A percentile compares a stretch with the other conserved stretches of the same genome.
Conservation (phyloP, 2,888 invertebrate genomes). For the Tenodera sinensis region DNA sequence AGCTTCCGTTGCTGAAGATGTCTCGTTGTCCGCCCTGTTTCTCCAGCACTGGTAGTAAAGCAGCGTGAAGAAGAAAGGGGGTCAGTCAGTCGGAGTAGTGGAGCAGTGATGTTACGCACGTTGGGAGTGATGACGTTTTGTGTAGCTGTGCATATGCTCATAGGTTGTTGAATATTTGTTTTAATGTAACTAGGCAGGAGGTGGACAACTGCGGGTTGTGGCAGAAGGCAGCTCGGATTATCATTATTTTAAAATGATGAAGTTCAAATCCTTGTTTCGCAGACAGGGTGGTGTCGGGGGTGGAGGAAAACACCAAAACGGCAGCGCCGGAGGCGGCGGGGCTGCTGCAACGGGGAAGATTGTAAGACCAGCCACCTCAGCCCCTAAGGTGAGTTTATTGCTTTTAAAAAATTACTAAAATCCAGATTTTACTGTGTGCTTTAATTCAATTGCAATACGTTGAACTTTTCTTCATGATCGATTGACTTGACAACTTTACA, state of each 20-base stretch:
- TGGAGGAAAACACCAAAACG: conserved; percentile 10
- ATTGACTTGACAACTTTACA: too few species aligned
- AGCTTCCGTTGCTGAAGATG: not conserved
- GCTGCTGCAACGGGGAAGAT: not conserved
- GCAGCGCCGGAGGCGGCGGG: not conserved
- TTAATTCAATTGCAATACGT: too few species aligned
- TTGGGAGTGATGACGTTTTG: not conserved
- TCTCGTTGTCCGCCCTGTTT: not conserved
- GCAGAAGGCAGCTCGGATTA: not conserved
- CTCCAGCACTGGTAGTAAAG: not conserved
- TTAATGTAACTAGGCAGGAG: not conserved
- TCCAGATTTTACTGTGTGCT: not conserved
- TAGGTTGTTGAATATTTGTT: not conserved
- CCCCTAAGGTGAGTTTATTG: not conserved
- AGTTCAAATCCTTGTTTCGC: conserved; percentile 88
- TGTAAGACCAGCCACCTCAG: not conserved
- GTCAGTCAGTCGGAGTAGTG: not conserved
- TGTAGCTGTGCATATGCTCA: not conserved
- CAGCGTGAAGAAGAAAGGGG: not conserved
- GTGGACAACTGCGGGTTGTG: not conserved
- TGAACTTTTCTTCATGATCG: too few species aligned
- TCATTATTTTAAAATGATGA: conserved; percentile 62
- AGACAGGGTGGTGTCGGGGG: conserved; percentile 46
- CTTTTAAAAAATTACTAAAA: not conserved
- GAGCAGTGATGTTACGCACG: not conserved